phyloP scores from a whole-genome alignment of 2,888 invertebrate genomes.

The Drosophila niveifrons region DNA sequence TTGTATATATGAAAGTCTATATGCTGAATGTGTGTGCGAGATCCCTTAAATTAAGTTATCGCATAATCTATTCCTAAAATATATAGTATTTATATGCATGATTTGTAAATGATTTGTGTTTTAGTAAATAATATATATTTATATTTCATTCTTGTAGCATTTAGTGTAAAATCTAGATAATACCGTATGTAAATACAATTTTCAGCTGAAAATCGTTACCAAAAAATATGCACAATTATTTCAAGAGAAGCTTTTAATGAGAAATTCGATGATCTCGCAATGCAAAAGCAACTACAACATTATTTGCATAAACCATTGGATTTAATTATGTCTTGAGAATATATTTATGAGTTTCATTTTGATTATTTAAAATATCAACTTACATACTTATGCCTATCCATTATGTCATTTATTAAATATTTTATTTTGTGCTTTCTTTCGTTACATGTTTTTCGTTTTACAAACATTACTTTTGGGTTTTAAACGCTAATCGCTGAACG shows the following conservation, averaged over 20 bases:
- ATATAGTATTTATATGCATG: not conserved
- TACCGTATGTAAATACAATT: slow-evolving; percentile 53
- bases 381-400: slow-evolving; percentile 52
- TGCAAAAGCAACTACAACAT: slow-evolving; percentile 60
- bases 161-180: slow-evolving; percentile 9
- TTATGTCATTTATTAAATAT: slow-evolving; percentile 56
- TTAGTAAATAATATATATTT: not conserved
- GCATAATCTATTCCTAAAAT: not conserved
- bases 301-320: slow-evolving; percentile 85
- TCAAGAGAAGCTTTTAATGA: slow-evolving; percentile 33
- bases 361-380: slow-evolving; percentile 39
- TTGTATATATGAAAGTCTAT: slow-evolving; percentile 6
- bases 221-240: slow-evolving; percentile 83
- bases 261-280: slow-evolving; percentile 38
- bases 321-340: slow-evolving; percentile 62
- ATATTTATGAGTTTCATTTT: slow-evolving; percentile 51
- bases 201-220: slow-evolving; percentile 80
- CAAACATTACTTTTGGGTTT: slow-evolving; percentile 49
- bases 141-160: slow-evolving; percentile 25
- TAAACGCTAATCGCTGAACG: slow-evolving; percentile 76
- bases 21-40: slow-evolving; percentile 18
- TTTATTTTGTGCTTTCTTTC: slow-evolving; percentile 74
- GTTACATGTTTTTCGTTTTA: slow-evolving; percentile 79
- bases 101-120: slow-evolving; percentile 4
- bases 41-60: slow-evolving; percentile 13